Base-by-base conservation (phyloP, 2,113 vertebrate species). In the Indicator maculatus region DNA sequence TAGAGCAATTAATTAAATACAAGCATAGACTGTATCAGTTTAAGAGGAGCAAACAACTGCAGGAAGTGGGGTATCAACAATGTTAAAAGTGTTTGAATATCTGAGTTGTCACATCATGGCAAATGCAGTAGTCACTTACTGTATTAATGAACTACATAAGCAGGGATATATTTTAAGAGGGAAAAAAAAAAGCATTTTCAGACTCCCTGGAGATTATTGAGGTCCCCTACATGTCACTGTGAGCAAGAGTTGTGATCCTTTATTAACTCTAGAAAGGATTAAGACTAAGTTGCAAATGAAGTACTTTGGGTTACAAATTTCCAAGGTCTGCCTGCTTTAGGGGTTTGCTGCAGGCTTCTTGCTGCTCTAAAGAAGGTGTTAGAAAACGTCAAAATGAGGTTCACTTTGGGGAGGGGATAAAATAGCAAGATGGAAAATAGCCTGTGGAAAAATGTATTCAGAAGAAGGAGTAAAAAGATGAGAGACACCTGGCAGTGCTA, bases 191-290 rank as follows among this genome's bases (percentile, higher is more conserved):
- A 47, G 6, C 16, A 33, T 71, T 78, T 84, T 70, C 11, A 86
- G 50, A 38, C 18, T 82, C 30, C 16, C 58, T 60, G 20, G 64
- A 83, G 70, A 79, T 8, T 36, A 39, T 45, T 14, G 27, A 12
- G 26, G 20, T 73, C 18, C 14, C 28, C 31, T 81, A n/a, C 5
- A 33, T 36, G 36, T 53, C 28, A 77, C 0, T 0, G 8, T 45
- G 27, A 72, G 5, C 53, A 59, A 71, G 59, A 71, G 59, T 11
- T 73, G 9, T 11, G 36, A 74, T 36, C 21, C 19, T 88, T 71
- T 69, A 39, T 64, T 85, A 31, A 52, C 55, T 56, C 24, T 52
- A 3, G 27, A 84, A 74, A 58, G 6, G 26, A 38, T 23, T 66
- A 67, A 31, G 11, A 11, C 19, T 33, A 38, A 66, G 28, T 65